Conservation (phyloP, 2,888 invertebrate species). For the Pandemis corylana region DNA sequence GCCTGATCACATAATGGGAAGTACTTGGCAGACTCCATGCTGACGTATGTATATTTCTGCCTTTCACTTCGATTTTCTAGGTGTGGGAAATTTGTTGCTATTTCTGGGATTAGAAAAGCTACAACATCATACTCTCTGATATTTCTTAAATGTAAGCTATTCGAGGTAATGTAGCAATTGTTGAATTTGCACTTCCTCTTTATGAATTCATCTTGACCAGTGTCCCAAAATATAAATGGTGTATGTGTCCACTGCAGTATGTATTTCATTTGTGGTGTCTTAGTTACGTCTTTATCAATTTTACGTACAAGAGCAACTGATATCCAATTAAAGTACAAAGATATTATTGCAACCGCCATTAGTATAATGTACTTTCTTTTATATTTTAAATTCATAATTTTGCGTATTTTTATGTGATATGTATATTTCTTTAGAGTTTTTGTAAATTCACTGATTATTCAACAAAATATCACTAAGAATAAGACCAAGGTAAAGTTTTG, state of each 20-base stretch:
- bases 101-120: conserved; percentile 56
- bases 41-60: conserved; percentile 58
- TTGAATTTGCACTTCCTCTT: conserved; percentile 51
- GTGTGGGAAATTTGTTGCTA: conserved; percentile 36
- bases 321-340: background rate
- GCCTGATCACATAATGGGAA: conserved; percentile 54
- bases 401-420: background rate
- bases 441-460: too few relatives aligned
- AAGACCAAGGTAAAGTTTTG: background rate
- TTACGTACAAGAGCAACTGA: background rate
- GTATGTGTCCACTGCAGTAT: background rate
- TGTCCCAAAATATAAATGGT: background rate
- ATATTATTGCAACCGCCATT: background rate
- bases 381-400: background rate
- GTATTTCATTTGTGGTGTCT: background rate
- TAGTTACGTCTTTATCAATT: background rate
- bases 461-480: background rate
- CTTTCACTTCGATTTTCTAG: conserved; percentile 45
- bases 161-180: conserved; percentile 56
- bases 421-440: too few relatives aligned
- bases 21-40: conserved; percentile 57
- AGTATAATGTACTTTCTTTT: background rate
- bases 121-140: conserved; percentile 56
- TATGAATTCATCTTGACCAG: background rate
- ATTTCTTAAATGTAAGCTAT: conserved; percentile 47